Conservation (phyloP, 2,113 vertebrate genomes). For the Seriola aureovittata region DNA sequence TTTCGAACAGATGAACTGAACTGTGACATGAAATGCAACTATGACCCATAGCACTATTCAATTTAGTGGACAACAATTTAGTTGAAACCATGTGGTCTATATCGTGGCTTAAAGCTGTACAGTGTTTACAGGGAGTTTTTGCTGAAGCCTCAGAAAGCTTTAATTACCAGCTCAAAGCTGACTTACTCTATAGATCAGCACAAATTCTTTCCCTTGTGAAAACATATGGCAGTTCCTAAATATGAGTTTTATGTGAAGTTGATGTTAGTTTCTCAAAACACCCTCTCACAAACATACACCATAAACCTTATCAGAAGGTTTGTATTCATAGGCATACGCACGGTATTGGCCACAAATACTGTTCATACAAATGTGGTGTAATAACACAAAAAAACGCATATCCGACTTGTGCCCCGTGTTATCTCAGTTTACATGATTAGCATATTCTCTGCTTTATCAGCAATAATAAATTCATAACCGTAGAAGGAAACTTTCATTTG, state of each 20-base stretch:
- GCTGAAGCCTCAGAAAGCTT: conserved; percentile 65
- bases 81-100: conserved; percentile 31
- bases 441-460: conserved; percentile 52
- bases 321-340: neutral
- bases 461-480: conserved; percentile 58
- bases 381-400: neutral
- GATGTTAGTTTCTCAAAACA: neutral
- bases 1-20: conserved; percentile 16
- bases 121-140: conserved; percentile 57
- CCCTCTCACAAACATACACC: neutral
- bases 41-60: neutral
- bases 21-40: neutral
- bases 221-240: conserved; percentile 62
- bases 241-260: conserved; percentile 37
- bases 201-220: conserved; percentile 42
- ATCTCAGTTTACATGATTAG: conserved; percentile 43
- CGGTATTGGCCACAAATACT: neutral
- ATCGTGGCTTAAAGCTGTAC: conserved; percentile 28
- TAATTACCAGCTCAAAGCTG: conserved; percentile 66
- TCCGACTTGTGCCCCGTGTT: conserved; percentile 13
- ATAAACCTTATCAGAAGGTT: neutral
- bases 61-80: neutral
- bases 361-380: neutral
- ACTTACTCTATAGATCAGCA: conserved; percentile 67
- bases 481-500: conserved; percentile 38